Percentiles rank a stretch among this genome's conserved stretches.
Evolutionary conservation across 1,140 invertebrate genomes (phyloP).

Genomic region (Drosophila pachea): DNA sequence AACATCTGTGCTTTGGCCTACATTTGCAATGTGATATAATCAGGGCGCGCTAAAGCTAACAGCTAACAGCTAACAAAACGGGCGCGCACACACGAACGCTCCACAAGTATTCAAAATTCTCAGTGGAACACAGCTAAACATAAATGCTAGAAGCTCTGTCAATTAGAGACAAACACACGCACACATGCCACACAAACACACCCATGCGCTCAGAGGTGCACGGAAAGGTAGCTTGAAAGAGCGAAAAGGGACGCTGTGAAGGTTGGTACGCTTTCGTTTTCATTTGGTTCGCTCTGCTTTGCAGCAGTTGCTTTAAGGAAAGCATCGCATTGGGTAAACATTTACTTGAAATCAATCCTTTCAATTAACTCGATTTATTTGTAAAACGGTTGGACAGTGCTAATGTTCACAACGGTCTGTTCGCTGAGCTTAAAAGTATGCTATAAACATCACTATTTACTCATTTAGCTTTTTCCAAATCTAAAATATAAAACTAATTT

Average conservation of each 20-base stretch:
- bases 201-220: not conserved
- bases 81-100: slow-evolving; percentile 53
- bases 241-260: slow-evolving; percentile 19
- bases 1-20: slow-evolving; percentile 74
- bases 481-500: no score
- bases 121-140: slow-evolving; percentile 17
- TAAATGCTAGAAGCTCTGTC: slow-evolving; percentile 45
- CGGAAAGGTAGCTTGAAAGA: not conserved
- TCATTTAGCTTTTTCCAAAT: no score
- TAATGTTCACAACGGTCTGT: not conserved
- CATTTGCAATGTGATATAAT: slow-evolving; percentile 77
- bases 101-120: slow-evolving; percentile 61
- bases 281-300: slow-evolving; percentile 30
- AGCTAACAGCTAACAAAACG: slow-evolving; percentile 54
- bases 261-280: slow-evolving; percentile 41
- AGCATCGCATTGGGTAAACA: slow-evolving; percentile 29
- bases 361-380: slow-evolving; percentile 34
- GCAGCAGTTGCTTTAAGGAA: slow-evolving; percentile 37
- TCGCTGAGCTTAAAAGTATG: slow-evolving; percentile 24
- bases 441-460: not conserved
- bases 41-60: slow-evolving; percentile 64
- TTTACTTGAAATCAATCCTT: slow-evolving; percentile 43
- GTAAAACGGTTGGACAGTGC: not conserved
- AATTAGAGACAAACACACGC: slow-evolving; percentile 41
- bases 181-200: slow-evolving; percentile 11